Conservation (phyloP, 2,113 vertebrate genomes). For the Andinoacara biseriatus region DNA sequence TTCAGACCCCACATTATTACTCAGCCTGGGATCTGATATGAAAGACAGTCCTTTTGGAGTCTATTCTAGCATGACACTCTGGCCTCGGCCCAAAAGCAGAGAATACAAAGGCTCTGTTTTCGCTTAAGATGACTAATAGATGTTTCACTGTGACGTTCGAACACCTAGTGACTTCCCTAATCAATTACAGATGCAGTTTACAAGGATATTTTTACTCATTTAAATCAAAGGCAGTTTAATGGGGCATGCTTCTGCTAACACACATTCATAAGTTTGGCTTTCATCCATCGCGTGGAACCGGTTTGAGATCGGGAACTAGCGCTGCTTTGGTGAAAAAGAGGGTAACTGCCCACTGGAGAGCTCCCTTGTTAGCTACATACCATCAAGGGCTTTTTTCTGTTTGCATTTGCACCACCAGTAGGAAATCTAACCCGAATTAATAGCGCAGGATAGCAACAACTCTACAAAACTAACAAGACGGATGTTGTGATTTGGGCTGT, state of each 20-base stretch:
- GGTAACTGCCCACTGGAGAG: background rate
- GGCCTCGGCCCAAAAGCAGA: conserved; percentile 47
- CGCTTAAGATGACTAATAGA: conserved; percentile 43
- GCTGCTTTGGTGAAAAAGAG: background rate
- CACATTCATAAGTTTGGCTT: conserved; percentile 28
- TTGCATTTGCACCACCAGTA: background rate
- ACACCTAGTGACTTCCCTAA: conserved; percentile 57
- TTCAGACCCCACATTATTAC: conserved; percentile 63
- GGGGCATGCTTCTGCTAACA: conserved; percentile 48
- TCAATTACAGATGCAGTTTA: conserved; percentile 71
- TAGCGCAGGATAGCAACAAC: background rate
- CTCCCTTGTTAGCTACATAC: background rate
- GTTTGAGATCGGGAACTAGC: background rate
- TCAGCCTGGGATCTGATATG: conserved; percentile 54
- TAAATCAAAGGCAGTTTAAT: conserved; percentile 61
- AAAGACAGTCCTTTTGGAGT: conserved; percentile 55
- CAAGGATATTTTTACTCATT: conserved; percentile 53
- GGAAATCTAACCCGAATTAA: background rate
- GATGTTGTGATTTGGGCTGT: background rate
- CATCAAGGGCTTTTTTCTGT: background rate
- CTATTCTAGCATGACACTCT: conserved; percentile 51
- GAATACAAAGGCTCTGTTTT: conserved; percentile 55
- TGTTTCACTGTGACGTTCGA: conserved; percentile 48
- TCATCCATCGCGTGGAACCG: conserved; percentile 21
- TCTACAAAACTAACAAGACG: background rate